Conservation (phyloP, 2,797 vertebrate genomes). For the Amniataba percoides region DNA sequence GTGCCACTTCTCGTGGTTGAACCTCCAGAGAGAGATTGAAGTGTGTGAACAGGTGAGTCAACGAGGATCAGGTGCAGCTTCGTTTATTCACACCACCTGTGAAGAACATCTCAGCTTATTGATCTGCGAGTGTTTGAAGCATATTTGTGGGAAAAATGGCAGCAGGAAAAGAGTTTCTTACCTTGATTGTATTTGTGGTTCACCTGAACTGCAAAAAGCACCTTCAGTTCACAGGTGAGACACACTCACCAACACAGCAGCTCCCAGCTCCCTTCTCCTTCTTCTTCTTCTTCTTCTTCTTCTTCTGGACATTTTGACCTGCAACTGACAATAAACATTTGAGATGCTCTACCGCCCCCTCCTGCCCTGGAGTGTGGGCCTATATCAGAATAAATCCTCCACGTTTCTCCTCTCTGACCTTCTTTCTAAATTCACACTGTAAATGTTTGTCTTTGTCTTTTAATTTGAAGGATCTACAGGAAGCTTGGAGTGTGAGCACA, state of each 20-base stretch:
- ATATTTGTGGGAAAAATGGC: neutral
- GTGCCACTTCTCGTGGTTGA: too few relatives aligned
- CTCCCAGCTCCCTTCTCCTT: neutral
- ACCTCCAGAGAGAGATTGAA: too few relatives aligned
- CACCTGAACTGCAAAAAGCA: neutral
- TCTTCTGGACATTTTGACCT: neutral
- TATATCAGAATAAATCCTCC: neutral
- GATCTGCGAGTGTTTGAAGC: neutral
- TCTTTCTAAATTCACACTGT: too few relatives aligned
- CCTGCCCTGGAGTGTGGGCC: neutral
- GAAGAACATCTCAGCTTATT: neutral
- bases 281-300: neutral
- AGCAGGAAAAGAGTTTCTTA: neutral
- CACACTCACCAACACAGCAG: neutral
- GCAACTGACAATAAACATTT: neutral
- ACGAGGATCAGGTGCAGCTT: neutral
- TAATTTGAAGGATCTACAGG: neutral
- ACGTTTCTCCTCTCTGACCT: neutral
- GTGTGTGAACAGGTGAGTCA: neutral
- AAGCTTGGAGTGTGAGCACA: neutral
- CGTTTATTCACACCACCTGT: neutral
- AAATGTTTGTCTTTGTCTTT: neutral
- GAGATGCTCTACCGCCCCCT: slow-evolving; percentile 14
- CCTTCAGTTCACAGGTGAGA: neutral
- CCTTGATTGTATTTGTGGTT: neutral